Evolutionary conservation across 2,888 invertebrate genomes (phyloP).

Genomic region (Harpagoxenus sublaevis): DNA sequence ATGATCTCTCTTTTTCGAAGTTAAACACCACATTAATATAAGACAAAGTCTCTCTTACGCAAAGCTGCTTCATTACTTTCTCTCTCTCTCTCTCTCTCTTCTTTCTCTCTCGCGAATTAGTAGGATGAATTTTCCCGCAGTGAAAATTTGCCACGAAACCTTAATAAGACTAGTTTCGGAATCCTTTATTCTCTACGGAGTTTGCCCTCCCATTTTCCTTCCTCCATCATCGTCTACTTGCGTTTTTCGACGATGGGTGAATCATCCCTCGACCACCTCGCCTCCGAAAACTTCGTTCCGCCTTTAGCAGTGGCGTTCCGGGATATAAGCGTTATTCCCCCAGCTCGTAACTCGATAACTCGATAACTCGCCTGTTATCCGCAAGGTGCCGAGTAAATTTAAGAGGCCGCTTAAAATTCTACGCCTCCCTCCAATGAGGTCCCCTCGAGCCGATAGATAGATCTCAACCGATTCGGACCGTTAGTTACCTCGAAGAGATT

Average conservation of each 20-base stretch:
- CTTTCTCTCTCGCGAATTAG: slow-evolving; percentile 13
- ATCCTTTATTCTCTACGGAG: slow-evolving; percentile 43
- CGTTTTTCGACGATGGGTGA: slow-evolving; percentile 61
- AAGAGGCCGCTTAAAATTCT: slow-evolving; percentile 74
- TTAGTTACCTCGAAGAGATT: slow-evolving; percentile 46
- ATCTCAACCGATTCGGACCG: slow-evolving; percentile 21
- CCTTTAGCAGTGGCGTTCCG: slow-evolving; percentile 29
- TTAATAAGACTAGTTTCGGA: slow-evolving; percentile 61
- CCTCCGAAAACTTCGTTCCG: slow-evolving; percentile 47
- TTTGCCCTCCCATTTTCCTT: not conserved
- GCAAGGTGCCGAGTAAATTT: slow-evolving; percentile 68
- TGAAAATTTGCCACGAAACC: slow-evolving; percentile 48
- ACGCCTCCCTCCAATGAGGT: slow-evolving; percentile 42
- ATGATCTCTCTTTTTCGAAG: slow-evolving; percentile 11
- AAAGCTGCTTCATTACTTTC: slow-evolving; percentile 29
- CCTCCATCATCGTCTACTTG: slow-evolving; percentile 43
- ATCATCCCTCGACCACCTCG: slow-evolving; percentile 58
- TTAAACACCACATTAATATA: slow-evolving; percentile 29
- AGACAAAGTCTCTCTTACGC: slow-evolving; percentile 16
- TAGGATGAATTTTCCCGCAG: slow-evolving; percentile 9
- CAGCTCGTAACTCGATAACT: slow-evolving; percentile 68
- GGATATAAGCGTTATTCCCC: slow-evolving; percentile 63
- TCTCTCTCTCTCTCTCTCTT: slow-evolving; percentile 11
- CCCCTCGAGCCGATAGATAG: slow-evolving; percentile 41
- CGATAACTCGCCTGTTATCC: slow-evolving; percentile 74